Conservation (phyloP, 1,140 invertebrate species). For the Drosophila ogumai region DNA sequence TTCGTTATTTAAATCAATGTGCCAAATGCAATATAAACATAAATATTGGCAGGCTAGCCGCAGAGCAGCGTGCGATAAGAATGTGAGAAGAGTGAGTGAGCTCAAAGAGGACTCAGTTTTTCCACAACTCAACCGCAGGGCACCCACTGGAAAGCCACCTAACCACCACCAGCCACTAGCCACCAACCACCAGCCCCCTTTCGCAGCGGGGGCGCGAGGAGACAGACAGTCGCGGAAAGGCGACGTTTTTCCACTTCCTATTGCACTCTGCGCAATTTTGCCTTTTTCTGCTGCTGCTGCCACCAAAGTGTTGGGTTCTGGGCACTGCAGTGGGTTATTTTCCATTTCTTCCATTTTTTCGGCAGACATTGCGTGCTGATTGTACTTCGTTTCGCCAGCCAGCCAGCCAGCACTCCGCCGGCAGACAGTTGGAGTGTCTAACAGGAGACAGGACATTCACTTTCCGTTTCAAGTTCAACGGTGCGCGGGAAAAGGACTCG, state of each 20-base stretch:
- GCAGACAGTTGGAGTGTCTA: constrained; percentile 76
- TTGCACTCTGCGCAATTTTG: constrained; percentile 55
- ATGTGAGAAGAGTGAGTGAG: constrained; percentile 20
- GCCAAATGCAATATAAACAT: constrained; percentile 71
- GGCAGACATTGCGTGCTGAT: constrained; percentile 81
- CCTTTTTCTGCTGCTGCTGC: constrained; percentile 24
- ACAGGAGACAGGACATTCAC: constrained; percentile 78
- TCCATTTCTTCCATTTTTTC: constrained; percentile 16
- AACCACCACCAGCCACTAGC: background rate
- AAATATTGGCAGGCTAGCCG: constrained; percentile 73
- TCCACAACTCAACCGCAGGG: constrained; percentile 15
- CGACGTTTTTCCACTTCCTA: constrained; percentile 68
- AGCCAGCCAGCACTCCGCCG: constrained; percentile 48
- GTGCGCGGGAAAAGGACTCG: constrained; percentile 30
- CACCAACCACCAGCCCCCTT: background rate
- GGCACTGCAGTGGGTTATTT: constrained; percentile 47
- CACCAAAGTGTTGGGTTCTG: constrained; percentile 20
- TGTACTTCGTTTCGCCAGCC: constrained; percentile 58
- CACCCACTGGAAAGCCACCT: background rate
- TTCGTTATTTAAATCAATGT: constrained; percentile 74
- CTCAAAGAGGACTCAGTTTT: constrained; percentile 25
- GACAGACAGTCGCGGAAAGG: constrained; percentile 60
- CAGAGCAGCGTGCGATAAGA: constrained; percentile 51
- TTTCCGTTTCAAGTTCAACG: constrained; percentile 81
- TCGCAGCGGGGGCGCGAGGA: constrained; percentile 25